Base-by-base conservation (phyloP, 2,797 vertebrate genomes). In the Hydrophis major region DNA sequence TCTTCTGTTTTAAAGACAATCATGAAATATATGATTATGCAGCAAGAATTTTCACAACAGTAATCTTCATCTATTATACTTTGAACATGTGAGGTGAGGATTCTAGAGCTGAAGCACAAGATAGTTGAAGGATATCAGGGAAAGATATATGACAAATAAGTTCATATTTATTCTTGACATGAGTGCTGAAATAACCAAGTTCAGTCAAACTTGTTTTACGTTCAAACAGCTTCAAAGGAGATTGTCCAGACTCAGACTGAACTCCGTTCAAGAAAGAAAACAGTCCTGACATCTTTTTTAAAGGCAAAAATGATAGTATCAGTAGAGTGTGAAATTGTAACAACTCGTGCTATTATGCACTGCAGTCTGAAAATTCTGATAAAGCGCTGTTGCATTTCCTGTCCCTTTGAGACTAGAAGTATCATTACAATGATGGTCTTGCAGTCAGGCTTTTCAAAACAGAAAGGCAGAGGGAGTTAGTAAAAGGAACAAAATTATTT, bases 91-190 rank as follows among this genome's bases (percentile, higher is more conserved):
- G 20, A 47, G 10, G 20, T 25, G 78, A 22, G 20, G 37, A 83
- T 83, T 12, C 10, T 83, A 83, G 20, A 83, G 22, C 4, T 47
- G 78, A 78, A 78, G 32, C 6, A 78, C 37, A 78, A 78, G 74
- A 78, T 32, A 74, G 66, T n/a, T 74, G 66, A 74, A 74, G 66
- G 37, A 78, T 47, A 83, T 83, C 37, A 47, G 37, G 20, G 42
- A 83, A 97, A 96, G 97, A 97, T 97, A 97, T 97, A 97, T 97
- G 96, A 97, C 95, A 97, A 16, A 92, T 94, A 96, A 97, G 95
- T 97, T 97, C 96, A 96, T 96, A 97, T 97, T 97, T 97, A 97
- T 98, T 97, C 96, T 97, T 97, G 97, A 97, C 32, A 37, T 37
- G 93, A 97, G 96, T 97, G 95, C 95, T 97, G 94, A 97, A 96